Evolutionary conservation across 2,888 invertebrate genomes (phyloP), one percentile per base, ranked within the genome.

Genomic region (Drosophila pseudotakahashii): DNA sequence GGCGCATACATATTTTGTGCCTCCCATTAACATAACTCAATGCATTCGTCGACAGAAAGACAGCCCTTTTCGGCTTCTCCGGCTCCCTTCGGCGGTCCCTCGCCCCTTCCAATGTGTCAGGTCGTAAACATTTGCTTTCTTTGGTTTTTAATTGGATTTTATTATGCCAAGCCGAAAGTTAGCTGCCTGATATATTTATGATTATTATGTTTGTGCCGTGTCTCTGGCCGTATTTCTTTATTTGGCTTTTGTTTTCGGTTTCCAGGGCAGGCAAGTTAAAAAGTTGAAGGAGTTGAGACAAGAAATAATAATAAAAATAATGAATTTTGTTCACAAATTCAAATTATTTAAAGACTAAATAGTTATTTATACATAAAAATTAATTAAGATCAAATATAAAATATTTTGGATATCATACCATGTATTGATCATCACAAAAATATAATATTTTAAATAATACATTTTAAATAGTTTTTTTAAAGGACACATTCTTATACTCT

Each of bases 121-220:
- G 86, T 81, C 81, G 80, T 81, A 88, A 81, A 81, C 88, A 88
- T 88, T 67, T 77, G 82, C 83, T 88, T 88, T 82, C 82, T 88
- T 89, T 88, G 79, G 82, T 78, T 88, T 88, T 85, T 85, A 85
- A 85, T 85, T 85, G 89, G 85, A 85, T 85, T 85, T 89, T 89
- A 85, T 85, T 89, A 85, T 79, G 89, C 87, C 81, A 73, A 37
- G 71, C 85, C 81, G 69, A 81, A 78, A 79, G 77, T 76, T 79
- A 60, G 77, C 88, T 75, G 75, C 76, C 77, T 89, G 89, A 87
- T 88, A 86, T 89, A 90, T 90, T 90, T 90, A 90, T 90, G 89
- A 86, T 90, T 89, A 89, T 90, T 88, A 88, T 90, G 90, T 84
- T 89, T 69, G 39, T 30, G 89, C 77, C 80, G 85, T 79, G 82